Evolutionary conservation across 2,888 invertebrate genomes (phyloP), one percentile per base, ranked within the genome.

Genomic region (Cataglyphis altisquamis): DNA sequence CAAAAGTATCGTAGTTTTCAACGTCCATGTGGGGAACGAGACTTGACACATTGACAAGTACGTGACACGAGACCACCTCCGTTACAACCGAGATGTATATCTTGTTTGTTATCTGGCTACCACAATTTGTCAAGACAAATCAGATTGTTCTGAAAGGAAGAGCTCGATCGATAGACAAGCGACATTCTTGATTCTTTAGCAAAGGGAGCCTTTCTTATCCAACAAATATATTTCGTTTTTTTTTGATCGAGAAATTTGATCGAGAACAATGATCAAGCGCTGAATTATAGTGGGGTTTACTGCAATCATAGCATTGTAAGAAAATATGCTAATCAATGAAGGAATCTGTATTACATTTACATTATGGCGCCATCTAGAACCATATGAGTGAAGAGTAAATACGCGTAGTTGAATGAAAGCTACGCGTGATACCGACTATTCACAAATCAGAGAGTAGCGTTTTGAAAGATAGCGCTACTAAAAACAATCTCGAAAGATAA

Each of bases 41-140:
- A 62, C 84, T 78, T 90, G 92, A 88, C 90, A 90, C 84, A 90
- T 89, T 89, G 89, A 91, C 88, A 90, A 87, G 87, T 84, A 81
- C 84, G 84, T 88, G 93, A 92, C 85, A 84, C 83, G 82, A 86
- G 90, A 92, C 90, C 92, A 92, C 91, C 90, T 88, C 84, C 82
- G 75, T 84, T 83, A 90, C 84, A 82, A 84, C 66, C 82, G 73
- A 84, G 84, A 84, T 84, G 86, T 84, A 82, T 92, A 90, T 91
- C 89, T 85, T 60, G 21, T 80, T 83, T 82, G 84, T 84, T 90
- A 90, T 91, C 90, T 67, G 64, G 86, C 88, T 87, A 90, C 86
- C 74, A 90, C 87, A 92, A 92, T 92, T 92, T 91, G 92, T 92
- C 92, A 92, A 91, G 87, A 77, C 72, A 66, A 86, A 87, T 77